Base-by-base conservation (phyloP, 2,888 invertebrate genomes). In the Andricus quercusramuli region DNA sequence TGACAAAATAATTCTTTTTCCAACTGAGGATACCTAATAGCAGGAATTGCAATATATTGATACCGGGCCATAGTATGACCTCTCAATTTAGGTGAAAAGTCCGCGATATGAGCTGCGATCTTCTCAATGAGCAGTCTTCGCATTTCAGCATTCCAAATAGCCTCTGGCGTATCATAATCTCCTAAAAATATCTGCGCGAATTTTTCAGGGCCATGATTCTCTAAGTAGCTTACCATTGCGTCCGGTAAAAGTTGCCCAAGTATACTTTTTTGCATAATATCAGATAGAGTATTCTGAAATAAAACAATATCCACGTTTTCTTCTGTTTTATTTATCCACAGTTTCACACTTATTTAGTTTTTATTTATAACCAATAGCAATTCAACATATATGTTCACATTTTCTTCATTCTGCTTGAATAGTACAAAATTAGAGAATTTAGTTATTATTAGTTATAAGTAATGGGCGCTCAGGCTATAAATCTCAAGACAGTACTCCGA, bases 61-160 rank as follows among this genome's bases (percentile, higher is more conserved):
- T 99, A 99, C 85, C 97, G 94, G 0, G 99, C 98, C 93, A 98
- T 96, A 3, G 98, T 97, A 93, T 99, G 99, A 85, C 98, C 98
- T 86, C 97, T 95, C 79, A 99, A 94, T 1, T 99, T 96, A 1
- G 99, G 99, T 9, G 98, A 97, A 93, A 99, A 99, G 93, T 99
- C 99, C 11, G 98, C 98, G 86, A 99, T 97, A 93, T 99, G 99
- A 0, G 98, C 96, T 0, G 99, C 98, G 78, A 99, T 97, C 93
- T 99, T 98, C 94, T 99, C 98, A 89, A 99, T 99, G 90, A 99
- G 94, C 95, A 98, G 95, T 22, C 98, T 96, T 89, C 98, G 96
- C 99, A 99, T 99, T 93, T 99, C 98, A 0, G 96, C 95, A 92
- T 98, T 99, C 99, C 99, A 99, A 85, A 99, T 99, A 0, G 99